Base-by-base conservation (phyloP, 2,888 invertebrate genomes). In the Temnothorax ravouxi region DNA sequence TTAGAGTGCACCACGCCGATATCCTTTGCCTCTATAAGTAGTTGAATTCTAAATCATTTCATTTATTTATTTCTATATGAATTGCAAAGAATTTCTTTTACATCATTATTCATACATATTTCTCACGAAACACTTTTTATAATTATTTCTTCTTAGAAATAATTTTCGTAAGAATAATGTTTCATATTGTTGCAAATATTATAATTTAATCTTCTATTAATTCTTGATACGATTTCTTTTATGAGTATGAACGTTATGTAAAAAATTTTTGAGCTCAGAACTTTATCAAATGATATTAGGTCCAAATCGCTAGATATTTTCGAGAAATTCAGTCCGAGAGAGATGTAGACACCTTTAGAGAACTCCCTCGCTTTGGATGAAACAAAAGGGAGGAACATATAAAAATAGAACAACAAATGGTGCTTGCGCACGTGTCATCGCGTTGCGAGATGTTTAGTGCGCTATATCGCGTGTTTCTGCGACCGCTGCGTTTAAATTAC, bases 401-500 rank as follows among this genome's bases (percentile, higher is more conserved):
- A 64, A 81, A 81, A 81, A 75, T 81, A 81, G 52, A 18, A 76
- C 52, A 76, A 64, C 64, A 81, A 81, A 76, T 75, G 3, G 3
- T n/a, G 41, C 18, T 75, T 41, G n/a, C 34, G 18, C 34, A 15
- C 25, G 8, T 74, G 81, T 81, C 75, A 74, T 52, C 75, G 75
- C 54, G 15, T 13, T 25, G 29, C 62, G 38, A 64, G 54, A 76
- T 76, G 41, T 76, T 81, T 56, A 67, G n/a, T 56, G 66, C 25
- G n/a, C 38, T 47, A 71, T 15, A 15, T n/a, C 59, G 71, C 9
- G 50, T 8, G 50, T 52, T 84, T 66, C 56, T 54, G 66, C 38
- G 71, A 59, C 21, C 15, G 56, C n/a, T n/a, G n/a, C 25, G 76
- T 52, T 71, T 85, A 85, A 85, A 83, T 85, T 83, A 85, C 13